Percentiles rank a stretch among this genome's conserved stretches.
These are phyloP conservation scores for Tetanocera ferruginea DNA, from an alignment of 2,888 invertebrate genomes.

Conservation along the genomic window DNA sequence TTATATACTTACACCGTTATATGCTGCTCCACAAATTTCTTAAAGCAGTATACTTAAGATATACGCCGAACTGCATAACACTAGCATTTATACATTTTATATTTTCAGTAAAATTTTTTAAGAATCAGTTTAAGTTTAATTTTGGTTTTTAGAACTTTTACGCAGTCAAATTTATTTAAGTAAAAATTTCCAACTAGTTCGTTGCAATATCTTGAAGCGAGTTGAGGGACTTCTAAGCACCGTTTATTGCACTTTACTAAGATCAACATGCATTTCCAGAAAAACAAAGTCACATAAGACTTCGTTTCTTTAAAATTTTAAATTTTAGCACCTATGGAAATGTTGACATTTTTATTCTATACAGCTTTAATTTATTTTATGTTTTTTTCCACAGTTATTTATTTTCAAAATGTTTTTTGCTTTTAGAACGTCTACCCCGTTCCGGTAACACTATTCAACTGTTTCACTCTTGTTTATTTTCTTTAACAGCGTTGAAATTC, in stretches of 20 bases:
- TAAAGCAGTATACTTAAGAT: neutral
- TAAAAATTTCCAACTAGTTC: neutral
- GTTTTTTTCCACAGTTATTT: neutral
- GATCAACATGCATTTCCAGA: neutral
- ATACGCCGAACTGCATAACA: neutral
- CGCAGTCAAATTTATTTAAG: neutral
- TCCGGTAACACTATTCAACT: slow-evolving; percentile 12
- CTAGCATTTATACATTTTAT: neutral
- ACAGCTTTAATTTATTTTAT: neutral
- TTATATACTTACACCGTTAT: neutral
- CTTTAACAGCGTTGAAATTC: neutral
- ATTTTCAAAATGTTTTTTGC: neutral
- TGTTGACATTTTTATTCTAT: neutral
- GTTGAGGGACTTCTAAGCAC: neutral
- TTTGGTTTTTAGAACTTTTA: neutral
- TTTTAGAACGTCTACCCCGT: neutral
- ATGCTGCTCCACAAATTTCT: neutral
- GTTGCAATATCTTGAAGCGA: neutral
- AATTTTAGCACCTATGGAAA: neutral
- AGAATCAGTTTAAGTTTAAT: neutral
- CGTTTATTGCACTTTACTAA: neutral
- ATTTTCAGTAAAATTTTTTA: neutral
- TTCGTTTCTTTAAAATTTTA: neutral
- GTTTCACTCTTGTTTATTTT: slow-evolving; percentile 1
- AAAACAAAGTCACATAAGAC: no score